Conservation (phyloP, 2,797 vertebrate species). For the Sebastes nivosus region DNA sequence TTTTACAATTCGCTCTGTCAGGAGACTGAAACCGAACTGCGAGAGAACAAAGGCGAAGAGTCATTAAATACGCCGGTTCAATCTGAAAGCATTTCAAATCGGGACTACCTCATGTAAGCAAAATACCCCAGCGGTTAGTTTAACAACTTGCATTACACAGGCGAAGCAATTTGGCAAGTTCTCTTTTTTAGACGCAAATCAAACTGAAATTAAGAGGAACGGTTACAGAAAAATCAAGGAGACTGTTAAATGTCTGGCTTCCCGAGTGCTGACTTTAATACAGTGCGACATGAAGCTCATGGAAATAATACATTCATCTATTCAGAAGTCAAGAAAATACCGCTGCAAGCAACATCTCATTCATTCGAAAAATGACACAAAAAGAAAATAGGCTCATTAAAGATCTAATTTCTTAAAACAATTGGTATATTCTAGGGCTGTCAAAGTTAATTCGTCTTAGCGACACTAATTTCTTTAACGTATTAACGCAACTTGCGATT, state of each 20-base stretch:
- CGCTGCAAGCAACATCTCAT: not conserved
- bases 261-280: slow-evolving; percentile 51
- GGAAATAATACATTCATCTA: slow-evolving; percentile 57
- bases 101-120: slow-evolving; percentile 74
- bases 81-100: slow-evolving; percentile 70
- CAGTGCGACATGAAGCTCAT: slow-evolving; percentile 45
- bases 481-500: too few species aligned
- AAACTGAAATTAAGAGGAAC: slow-evolving; percentile 73
- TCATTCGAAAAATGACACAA: slow-evolving; percentile 4
- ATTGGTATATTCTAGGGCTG: not conserved
- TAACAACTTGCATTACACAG: slow-evolving; percentile 74
- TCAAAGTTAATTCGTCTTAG: rapidly evolving
- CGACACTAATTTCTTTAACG: too few species aligned
- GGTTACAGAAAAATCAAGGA: slow-evolving; percentile 60
- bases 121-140: slow-evolving; percentile 74
- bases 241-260: slow-evolving; percentile 60
- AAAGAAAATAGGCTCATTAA: not conserved
- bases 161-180: slow-evolving; percentile 64
- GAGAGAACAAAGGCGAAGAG: slow-evolving; percentile 71
- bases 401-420: not conserved
- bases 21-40: slow-evolving; percentile 69
- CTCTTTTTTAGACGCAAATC: slow-evolving; percentile 62
- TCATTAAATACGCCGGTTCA: slow-evolving; percentile 72
- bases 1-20: slow-evolving; percentile 71
- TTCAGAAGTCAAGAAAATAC: slow-evolving; percentile 41